Evolutionary conservation across 2,113 vertebrate genomes (phyloP).

Genomic region (Rhodinocichla rosea): DNA sequence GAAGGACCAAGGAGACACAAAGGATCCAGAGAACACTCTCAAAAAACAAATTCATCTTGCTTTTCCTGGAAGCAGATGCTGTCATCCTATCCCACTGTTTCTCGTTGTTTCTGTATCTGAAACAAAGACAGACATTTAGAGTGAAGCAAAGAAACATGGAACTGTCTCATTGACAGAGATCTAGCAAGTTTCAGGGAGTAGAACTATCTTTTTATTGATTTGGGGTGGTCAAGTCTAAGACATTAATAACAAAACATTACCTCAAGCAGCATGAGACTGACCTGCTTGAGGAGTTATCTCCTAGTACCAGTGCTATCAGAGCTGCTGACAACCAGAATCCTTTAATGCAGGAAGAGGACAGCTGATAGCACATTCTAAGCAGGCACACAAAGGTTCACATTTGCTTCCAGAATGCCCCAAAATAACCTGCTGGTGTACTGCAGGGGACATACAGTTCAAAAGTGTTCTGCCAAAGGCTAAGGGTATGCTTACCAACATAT

Average conservation of each 20-base stretch:
- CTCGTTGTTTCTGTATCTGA: not conserved
- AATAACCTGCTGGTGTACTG: not conserved
- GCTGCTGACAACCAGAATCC: not conserved
- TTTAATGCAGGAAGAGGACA: not conserved
- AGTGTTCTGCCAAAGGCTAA: not conserved
- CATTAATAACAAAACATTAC: not conserved
- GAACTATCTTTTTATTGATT: not conserved
- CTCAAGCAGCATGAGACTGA: not conserved
- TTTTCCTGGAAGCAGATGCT: not conserved
- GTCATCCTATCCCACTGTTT: not conserved
- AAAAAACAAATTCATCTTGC: not conserved
- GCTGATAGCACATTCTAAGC: not conserved
- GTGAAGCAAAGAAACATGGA: not conserved
- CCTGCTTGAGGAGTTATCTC: not conserved
- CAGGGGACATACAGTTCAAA: not conserved
- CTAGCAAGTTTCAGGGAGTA: not conserved
- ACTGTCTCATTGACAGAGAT: not conserved
- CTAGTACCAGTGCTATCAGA: not conserved
- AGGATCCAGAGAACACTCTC: not conserved
- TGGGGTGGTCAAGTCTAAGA: not conserved
- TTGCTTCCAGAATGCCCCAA: not conserved
- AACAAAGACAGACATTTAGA: not conserved
- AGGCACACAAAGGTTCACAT: not conserved
- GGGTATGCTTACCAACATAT: not conserved
- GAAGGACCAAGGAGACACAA: not conserved